A percentile compares a stretch with the other conserved stretches of the same genome.
These are phyloP conservation scores for Calvadosia cruxmelitensis DNA, from an alignment of 30 jellyfish, hydroid and myxozoan genomes.

Conservation along the genomic window DNA sequence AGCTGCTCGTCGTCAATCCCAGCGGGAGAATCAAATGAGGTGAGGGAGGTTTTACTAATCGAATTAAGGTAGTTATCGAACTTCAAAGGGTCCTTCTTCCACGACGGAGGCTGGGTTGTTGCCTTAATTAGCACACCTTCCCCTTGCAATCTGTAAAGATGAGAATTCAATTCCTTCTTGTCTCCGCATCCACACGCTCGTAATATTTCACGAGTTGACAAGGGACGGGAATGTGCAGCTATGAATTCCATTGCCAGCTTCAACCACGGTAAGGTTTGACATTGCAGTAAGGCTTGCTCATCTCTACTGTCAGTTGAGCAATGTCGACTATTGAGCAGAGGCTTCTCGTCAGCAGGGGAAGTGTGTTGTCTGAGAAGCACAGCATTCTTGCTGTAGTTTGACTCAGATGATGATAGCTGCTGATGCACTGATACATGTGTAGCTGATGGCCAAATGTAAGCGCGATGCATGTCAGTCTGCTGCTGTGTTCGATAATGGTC, in stretches of 20 bases:
- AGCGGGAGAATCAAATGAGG: not conserved
- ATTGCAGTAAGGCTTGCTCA: no score
- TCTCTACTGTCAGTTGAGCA: no score
- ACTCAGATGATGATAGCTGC: no score
- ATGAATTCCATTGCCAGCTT: conserved; percentile 17
- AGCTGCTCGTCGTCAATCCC: not conserved
- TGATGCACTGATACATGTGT: no score
- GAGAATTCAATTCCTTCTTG: conserved; percentile 37
- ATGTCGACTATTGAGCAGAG: no score
- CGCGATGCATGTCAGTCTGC: no score
- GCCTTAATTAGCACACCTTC: conserved; percentile 31
- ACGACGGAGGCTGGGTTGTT: conserved; percentile 39
- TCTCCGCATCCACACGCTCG: conserved; percentile 16
- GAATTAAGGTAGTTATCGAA: not conserved
- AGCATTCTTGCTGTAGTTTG: no score
- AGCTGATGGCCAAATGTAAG: no score
- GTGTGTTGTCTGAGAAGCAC: no score
- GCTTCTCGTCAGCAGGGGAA: no score
- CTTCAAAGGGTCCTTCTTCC: conserved; percentile 13
- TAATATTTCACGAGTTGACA: conserved; percentile 62
- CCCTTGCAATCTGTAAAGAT: conserved; percentile 36
- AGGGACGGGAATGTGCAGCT: conserved; percentile 41
- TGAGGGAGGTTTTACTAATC: not conserved
- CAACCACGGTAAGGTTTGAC: no score
- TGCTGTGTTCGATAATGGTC: no score